These are phyloP conservation scores for Gibbula magus DNA, from an alignment of 2,888 invertebrate species.

Conservation along the genomic window DNA sequence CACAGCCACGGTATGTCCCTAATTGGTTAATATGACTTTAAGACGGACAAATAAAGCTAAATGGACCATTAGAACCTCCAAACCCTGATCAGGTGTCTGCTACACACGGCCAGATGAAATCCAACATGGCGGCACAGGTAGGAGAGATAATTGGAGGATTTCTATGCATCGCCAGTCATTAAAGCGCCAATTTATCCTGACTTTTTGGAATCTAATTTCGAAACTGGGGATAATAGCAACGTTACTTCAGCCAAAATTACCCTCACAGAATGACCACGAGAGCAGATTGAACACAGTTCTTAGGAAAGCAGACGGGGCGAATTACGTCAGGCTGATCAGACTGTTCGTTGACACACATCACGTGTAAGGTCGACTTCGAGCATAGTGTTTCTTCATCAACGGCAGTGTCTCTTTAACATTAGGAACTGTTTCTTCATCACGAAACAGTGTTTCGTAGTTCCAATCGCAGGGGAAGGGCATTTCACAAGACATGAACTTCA, in stretches of 20 bases:
- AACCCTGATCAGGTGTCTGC: neutral
- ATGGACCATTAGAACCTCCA: neutral
- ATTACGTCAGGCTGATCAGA: neutral
- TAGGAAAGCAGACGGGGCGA: conserved; percentile 4
- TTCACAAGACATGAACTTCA: neutral
- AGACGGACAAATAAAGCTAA: conserved; percentile 11
- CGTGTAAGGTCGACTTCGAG: conserved; percentile 10
- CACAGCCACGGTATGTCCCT: neutral
- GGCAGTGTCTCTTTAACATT: too few species aligned
- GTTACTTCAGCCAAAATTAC: conserved; percentile 10
- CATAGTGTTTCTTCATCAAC: neutral
- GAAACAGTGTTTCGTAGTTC: too few species aligned
- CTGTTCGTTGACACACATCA: neutral
- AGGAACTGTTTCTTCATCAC: too few species aligned
- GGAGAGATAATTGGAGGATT: neutral
- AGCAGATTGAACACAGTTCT: neutral
- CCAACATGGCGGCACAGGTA: conserved; percentile 16
- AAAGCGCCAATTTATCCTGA: conserved; percentile 21
- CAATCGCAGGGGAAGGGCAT: too few species aligned
- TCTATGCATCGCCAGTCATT: conserved; percentile 13
- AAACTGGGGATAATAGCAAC: conserved; percentile 16
- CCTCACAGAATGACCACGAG: neutral
- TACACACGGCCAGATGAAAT: neutral
- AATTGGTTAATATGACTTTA: neutral
- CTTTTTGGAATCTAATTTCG: conserved; percentile 19